Base-by-base conservation (phyloP, 2,888 invertebrate species). In the Platycheirus rosarum region DNA sequence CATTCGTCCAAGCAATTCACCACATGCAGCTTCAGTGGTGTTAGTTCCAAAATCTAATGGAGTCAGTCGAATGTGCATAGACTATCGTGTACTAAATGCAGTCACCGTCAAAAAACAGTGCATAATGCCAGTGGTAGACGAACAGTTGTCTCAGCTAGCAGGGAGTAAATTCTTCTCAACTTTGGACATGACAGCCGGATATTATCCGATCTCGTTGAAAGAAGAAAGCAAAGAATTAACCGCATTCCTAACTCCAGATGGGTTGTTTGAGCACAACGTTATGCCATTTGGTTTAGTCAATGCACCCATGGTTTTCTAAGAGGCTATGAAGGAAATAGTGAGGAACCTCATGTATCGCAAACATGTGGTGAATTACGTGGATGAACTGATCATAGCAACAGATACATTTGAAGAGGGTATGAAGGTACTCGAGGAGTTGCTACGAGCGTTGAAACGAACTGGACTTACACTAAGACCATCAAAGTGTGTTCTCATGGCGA, bases 231-330 rank as follows among this genome's bases (percentile, higher is more conserved):
- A 42, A 13, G 37, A 13, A 3, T 8, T 42, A 8, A 42, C 14
- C 0, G 40, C 40, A 14, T 42, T 42, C 40, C 4, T 42, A 16
- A 42, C 40, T 16, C 44, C 44, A 20, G 20, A 44, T 44, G 16
- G 14, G 40, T 11, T 42, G 16, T 16, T 85, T 51, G 86, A 89
- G 84, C 88, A 86, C 57, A 55, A 82, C 2, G 60, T 85, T 0
- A 87, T 89, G 87, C 87, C 88, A 1, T 90, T 89, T 73, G 89
- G 88, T 1, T 75, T 89, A 4, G 53, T 85, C 1, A 89, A 89
- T 60, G 87, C 88, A 0, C 87, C 88, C 5, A 84, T 85, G 20
- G 85, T 86, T 16, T 90, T 88, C 80, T 88, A 88, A 66, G 76
- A 87, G 26, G 71, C 86, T 51, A 87, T 88, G n/a, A 53, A 55